Evolutionary conservation across 2,113 vertebrate genomes (phyloP).

Genomic region (Ursus arctos): DNA sequence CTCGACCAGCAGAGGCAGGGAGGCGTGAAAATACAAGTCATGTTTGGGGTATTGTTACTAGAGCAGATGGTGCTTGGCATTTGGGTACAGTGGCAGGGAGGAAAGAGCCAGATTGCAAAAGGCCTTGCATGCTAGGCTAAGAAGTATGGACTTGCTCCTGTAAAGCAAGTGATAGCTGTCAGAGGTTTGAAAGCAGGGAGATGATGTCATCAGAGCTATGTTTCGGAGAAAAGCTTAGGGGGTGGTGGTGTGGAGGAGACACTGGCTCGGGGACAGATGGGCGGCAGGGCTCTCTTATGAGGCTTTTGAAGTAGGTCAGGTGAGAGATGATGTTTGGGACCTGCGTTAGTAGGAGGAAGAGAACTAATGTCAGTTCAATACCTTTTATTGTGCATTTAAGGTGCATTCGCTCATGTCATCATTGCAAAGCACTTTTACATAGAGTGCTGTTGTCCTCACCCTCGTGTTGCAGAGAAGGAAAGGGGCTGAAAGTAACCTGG

Average conservation of each 20-base stretch:
- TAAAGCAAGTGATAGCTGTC: constrained; percentile 63
- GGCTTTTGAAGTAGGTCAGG: constrained; percentile 71
- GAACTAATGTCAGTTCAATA: background rate
- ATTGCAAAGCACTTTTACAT: background rate
- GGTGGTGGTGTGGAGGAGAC: background rate
- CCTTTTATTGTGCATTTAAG: background rate
- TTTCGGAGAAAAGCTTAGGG: constrained; percentile 39
- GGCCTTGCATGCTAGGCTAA: constrained; percentile 59
- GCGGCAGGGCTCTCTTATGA: background rate
- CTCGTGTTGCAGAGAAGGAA: constrained; percentile 21
- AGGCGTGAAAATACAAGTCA: constrained; percentile 51
- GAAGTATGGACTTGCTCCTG: constrained; percentile 62
- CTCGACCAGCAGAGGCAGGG: constrained; percentile 1
- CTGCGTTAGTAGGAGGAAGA: background rate
- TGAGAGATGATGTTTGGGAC: constrained; percentile 57
- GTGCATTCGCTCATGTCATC: background rate
- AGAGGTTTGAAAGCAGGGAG: constrained; percentile 48
- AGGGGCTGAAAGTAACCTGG: background rate
- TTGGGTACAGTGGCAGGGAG: constrained; percentile 70
- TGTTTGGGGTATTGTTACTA: constrained; percentile 58
- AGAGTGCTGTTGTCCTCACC: background rate
- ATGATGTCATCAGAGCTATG: constrained; percentile 62
- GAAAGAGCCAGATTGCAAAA: constrained; percentile 70
- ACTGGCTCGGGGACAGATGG: constrained; percentile 11
- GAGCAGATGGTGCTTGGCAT: constrained; percentile 74